phyloP scores from a whole-genome alignment of 2,113 vertebrate genomes.

The Monarcha castaneiventris region DNA sequence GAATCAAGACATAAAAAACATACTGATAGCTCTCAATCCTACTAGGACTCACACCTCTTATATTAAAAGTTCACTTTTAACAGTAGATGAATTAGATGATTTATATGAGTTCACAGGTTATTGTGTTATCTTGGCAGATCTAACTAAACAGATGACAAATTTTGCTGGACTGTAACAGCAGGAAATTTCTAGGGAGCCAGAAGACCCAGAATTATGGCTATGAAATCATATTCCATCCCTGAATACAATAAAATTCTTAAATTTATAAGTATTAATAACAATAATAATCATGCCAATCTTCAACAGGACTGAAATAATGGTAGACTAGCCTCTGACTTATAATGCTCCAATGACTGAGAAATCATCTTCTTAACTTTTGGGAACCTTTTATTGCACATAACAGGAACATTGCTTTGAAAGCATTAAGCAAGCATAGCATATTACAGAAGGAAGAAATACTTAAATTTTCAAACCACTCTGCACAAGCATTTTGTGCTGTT shows the following conservation, averaged over 20 bases:
- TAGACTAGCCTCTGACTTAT: background rate
- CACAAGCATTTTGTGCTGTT: background rate
- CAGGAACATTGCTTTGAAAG: conserved; percentile 39
- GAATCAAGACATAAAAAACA: background rate
- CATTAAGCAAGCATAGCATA: conserved; percentile 49
- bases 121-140: background rate
- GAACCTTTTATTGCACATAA: background rate
- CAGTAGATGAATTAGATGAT: background rate
- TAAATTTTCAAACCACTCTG: background rate
- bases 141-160: background rate
- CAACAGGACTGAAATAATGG: background rate
- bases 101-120: background rate
- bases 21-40: background rate
- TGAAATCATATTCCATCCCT: background rate
- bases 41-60: background rate
- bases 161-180: background rate
- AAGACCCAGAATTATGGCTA: background rate
- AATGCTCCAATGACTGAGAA: background rate
- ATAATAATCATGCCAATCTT: background rate
- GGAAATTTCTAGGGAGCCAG: background rate
- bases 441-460: conserved; percentile 5
- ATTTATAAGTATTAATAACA: background rate
- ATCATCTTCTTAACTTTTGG: background rate
- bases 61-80: background rate
- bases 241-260: background rate